A percentile compares a stretch with the other conserved stretches of the same genome.
These are phyloP conservation scores for Geococcyx californianus DNA, from an alignment of 2,113 vertebrate genomes.

Conservation along the genomic window DNA sequence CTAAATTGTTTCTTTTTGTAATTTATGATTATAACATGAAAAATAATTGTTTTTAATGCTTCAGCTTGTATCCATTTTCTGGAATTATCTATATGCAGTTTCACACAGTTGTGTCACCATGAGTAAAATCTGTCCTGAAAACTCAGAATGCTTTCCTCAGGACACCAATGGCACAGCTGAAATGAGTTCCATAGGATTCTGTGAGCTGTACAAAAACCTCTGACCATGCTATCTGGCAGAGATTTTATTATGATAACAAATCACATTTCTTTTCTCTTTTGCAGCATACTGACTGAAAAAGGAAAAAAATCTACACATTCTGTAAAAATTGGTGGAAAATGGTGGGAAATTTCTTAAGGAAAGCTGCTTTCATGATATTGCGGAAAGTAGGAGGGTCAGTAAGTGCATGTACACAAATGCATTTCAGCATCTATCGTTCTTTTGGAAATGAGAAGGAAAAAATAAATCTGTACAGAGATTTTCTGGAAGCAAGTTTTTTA, in stretches of 20 bases:
- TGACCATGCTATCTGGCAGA: not conserved
- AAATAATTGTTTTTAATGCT: not conserved
- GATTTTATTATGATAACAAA: not conserved
- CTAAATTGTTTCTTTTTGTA: not conserved
- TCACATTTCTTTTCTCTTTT: not conserved
- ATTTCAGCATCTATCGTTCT: not conserved
- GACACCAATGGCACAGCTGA: not conserved
- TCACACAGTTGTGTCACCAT: not conserved
- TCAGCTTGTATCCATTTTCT: not conserved
- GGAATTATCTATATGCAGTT: not conserved
- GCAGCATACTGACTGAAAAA: not conserved
- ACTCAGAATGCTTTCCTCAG: not conserved
- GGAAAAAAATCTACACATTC: not conserved
- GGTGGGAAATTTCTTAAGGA: not conserved
- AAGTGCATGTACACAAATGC: not conserved
- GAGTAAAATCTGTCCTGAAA: conserved; percentile 6
- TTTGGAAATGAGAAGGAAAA: not conserved
- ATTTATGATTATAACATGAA: not conserved
- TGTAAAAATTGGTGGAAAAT: not conserved
- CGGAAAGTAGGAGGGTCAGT: not conserved
- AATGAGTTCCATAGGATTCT: not conserved
- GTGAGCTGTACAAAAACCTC: conserved; percentile 6
- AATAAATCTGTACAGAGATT: not conserved
- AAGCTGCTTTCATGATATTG: not conserved
- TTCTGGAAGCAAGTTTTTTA: not conserved